Base-by-base conservation (phyloP, 2,888 invertebrate species). In the Drosophila recens region DNA sequence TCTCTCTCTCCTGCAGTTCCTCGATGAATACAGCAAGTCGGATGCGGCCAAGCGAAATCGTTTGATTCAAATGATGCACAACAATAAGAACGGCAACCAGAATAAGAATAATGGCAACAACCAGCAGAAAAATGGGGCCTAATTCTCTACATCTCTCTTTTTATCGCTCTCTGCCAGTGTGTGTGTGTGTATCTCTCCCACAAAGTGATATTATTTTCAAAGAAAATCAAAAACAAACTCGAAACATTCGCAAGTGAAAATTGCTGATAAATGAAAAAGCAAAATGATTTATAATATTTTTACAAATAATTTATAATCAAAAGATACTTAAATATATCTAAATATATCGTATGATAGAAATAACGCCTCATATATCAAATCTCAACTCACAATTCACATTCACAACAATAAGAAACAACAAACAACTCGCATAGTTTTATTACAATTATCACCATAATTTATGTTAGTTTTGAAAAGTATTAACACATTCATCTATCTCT, bases 11-110 rank as follows among this genome's bases (percentile, higher is more conserved):
- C n/a, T 34, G 10, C 68, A 93, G 93, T 90, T 90, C 51, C 79
- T 93, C 30, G 93, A 93, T 67, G 93, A 92, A 73, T 93, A 93
- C 70, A 90, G 90, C 71, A 91, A 91, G 83, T 92, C 93, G 67
- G 92, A 92, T 52, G 87, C 90, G 58, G 93, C 91, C 42, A 91
- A 91, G 72, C 91, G 90, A 64, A 92, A 93, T 90, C 91, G 85
- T 75, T 85, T 93, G 59, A 89, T 93, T 43, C 71, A 80, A 48
- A 63, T 84, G 33, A 72, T 85, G 52, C 61, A 82, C 17, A 72
- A 48, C 42, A 68, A 73, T 15, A 77, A 67, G 27, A 75, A 54
- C 5, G 68, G 53, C 40, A 69, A 42, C 45, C 61, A 30, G 33
- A 54, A 49, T 8, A 68, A 42, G 36, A 59, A 30, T 10, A 61